Conservation (phyloP, 1,140 invertebrate genomes). For the Dreissena rostriformis region DNA sequence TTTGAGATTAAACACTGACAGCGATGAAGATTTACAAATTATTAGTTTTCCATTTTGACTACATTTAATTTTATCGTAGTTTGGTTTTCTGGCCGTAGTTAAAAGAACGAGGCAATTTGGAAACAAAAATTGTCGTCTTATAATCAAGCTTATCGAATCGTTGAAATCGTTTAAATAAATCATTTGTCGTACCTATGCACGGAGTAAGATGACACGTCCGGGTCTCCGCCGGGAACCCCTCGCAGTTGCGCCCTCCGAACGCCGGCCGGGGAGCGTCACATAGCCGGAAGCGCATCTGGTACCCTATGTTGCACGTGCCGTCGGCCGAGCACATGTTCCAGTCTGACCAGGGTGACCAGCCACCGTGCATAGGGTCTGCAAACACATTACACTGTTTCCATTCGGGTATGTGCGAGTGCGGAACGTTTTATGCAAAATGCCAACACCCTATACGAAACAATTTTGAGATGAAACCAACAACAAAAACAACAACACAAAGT, state of each 20-base stretch:
- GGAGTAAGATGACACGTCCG: conserved; percentile 37
- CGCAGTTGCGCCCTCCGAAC: conserved; percentile 36
- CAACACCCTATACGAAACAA: neutral
- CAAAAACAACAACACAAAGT: too few relatives aligned
- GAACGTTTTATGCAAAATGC: neutral
- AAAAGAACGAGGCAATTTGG: too few relatives aligned
- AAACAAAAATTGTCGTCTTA: too few relatives aligned
- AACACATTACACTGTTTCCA: neutral
- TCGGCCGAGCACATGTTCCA: conserved; percentile 45
- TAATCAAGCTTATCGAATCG: too few relatives aligned
- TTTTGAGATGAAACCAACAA: neutral
- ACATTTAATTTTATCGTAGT: too few relatives aligned
- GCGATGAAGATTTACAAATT: too few relatives aligned
- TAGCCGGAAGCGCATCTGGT: conserved; percentile 51
- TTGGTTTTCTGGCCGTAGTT: too few relatives aligned
- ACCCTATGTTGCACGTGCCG: conserved; percentile 34
- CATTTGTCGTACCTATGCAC: conserved; percentile 38
- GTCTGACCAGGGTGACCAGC: conserved; percentile 48
- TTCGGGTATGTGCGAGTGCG: too few relatives aligned
- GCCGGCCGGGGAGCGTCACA: conserved; percentile 40
- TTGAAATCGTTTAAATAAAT: too few relatives aligned
- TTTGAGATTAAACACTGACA: too few relatives aligned
- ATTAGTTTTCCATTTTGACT: too few relatives aligned
- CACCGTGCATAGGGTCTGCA: conserved; percentile 49
- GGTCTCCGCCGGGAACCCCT: conserved; percentile 33